Percentiles rank a stretch among this genome's conserved stretches.
These are phyloP conservation scores for Microcebus griseorufus DNA, from an alignment of 2,113 vertebrate genomes.

Conservation along the genomic window DNA sequence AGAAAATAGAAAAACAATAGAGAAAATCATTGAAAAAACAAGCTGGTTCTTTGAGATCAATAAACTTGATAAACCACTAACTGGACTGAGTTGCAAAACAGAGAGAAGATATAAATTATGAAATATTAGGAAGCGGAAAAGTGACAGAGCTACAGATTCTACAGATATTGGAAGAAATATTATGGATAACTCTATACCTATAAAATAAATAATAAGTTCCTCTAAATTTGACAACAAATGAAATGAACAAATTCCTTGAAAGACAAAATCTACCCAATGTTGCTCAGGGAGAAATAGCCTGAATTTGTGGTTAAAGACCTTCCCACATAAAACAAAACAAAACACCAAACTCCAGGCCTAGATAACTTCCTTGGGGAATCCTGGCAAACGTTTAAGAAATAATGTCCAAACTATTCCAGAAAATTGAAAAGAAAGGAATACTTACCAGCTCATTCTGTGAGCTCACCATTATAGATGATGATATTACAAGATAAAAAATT, in stretches of 20 bases:
- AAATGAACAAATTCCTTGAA: neutral
- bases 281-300: neutral
- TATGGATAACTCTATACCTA: neutral
- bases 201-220: slow-evolving; percentile 1
- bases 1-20: slow-evolving; percentile 17
- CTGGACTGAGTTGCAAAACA: neutral
- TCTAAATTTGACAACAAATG: neutral
- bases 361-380: neutral
- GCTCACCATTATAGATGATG: neutral
- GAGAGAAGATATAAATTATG: neutral
- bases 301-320: neutral
- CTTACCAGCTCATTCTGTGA: neutral
- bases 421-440: neutral
- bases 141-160: neutral
- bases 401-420: neutral
- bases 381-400: neutral
- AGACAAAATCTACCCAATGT: neutral
- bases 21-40: neutral
- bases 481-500: neutral
- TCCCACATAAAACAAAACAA: neutral
- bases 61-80: neutral
- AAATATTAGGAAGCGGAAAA: neutral
- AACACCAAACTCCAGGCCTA: neutral
- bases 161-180: neutral
- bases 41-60: neutral